Evolutionary conservation across 2,113 vertebrate species (phyloP).

Genomic region (Cranoglanis bouderius): DNA sequence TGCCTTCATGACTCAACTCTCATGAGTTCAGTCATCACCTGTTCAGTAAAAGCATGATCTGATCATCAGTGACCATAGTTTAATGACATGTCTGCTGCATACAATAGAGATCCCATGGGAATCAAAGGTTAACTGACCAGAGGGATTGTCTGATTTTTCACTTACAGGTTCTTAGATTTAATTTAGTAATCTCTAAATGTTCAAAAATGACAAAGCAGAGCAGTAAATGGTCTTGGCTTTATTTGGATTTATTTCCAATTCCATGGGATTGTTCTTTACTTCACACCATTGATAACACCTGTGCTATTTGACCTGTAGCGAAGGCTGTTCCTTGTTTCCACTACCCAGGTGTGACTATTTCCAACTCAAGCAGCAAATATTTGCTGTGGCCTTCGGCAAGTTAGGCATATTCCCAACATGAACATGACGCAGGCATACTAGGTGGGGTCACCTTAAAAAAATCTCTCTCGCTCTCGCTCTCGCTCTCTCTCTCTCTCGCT

Average conservation of each 20-base stretch:
- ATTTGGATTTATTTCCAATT: background rate
- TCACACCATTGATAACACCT: background rate
- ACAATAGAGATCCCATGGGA: too few species aligned
- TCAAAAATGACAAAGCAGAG: background rate
- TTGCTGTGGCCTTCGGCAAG: conserved; percentile 67
- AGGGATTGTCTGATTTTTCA: background rate
- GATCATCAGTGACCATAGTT: background rate
- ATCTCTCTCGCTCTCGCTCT: conserved; percentile 44
- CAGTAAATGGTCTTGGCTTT: background rate
- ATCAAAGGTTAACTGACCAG: background rate
- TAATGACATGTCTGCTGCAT: background rate
- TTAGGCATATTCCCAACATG: conserved; percentile 69
- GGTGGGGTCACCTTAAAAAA: conserved; percentile 59
- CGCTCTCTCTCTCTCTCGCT: conserved; percentile 12
- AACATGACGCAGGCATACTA: conserved; percentile 59
- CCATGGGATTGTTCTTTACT: background rate
- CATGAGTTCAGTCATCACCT: background rate
- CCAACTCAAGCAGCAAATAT: conserved; percentile 66
- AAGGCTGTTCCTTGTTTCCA: conserved; percentile 17
- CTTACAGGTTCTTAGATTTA: background rate
- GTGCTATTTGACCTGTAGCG: conserved; percentile 7
- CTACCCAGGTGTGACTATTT: conserved; percentile 55
- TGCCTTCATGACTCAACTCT: background rate
- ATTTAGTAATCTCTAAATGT: background rate
- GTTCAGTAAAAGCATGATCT: conserved; percentile 8